Evolutionary conservation across 1,140 invertebrate genomes (phyloP), one percentile per base, ranked within the genome.

Genomic region (Orius insidiosus): DNA sequence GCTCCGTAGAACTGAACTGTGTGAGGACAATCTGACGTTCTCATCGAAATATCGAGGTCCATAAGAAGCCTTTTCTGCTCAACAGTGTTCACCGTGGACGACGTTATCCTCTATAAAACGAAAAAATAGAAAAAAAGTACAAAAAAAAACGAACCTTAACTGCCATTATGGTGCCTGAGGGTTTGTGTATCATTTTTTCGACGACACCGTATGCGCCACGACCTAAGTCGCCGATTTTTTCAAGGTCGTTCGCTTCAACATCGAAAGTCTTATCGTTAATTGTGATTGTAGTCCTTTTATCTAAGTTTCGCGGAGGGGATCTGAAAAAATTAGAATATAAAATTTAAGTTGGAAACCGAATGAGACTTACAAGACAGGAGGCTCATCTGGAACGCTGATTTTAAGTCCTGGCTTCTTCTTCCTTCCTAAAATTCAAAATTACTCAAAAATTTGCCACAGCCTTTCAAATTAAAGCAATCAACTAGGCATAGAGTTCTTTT

Each of bases 1-100:
- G 90, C 93, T 9, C 95, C 95, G 64, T 89, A 92, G 69, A 96
- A 98, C 58, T 95, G 87, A 2, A 98, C 94, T 38, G 96, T 98
- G 59, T 93, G 90, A 0, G 79, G 80, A 64, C 93, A 98, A 55
- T 88, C 90, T 56, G 90, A 90, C 50, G 86, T 90, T 52, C 90
- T 75, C 85, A 87, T 87, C 1, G 82, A 86, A 51, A 87, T 82
- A 65, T 97, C 93, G 41, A 98, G 68, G 64, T 99, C 95, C 87
- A 96, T 98, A 45, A 96, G 72, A 13, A 98, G 72, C 51, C 93
- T 73, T 61, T 97, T 96, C 54, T 86, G 77, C 63, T 96, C 92
- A 56, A 89, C 81, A 39, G 76, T 79, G 62, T 94, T 93, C 2
- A 93, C 86, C 39, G 86, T 89, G 53, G 85, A 80, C 24, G 24